Evolutionary conservation across 2,888 invertebrate species (phyloP).

Genomic region (Drosophila ezoana): DNA sequence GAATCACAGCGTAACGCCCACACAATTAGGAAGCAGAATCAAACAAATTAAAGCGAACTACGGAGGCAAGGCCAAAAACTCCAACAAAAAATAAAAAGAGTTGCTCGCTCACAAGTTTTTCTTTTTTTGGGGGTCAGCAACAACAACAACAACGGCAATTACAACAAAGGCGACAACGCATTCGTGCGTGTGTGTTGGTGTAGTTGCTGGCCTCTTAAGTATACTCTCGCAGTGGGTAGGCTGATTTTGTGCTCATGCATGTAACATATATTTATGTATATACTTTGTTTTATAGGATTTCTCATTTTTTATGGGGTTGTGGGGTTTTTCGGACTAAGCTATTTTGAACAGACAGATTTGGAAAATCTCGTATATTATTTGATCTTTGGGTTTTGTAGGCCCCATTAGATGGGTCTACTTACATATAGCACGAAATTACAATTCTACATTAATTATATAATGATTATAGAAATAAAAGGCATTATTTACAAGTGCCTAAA

Average conservation of each 20-base stretch:
- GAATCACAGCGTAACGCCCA: constrained; percentile 70
- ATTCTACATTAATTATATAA: too few species aligned
- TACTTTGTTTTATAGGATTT: too few species aligned
- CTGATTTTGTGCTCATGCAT: constrained; percentile 3
- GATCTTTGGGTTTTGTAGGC: too few species aligned
- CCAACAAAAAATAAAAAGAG: constrained; percentile 29
- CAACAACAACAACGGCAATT: constrained; percentile 19
- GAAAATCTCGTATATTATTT: too few species aligned
- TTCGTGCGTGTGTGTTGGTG: constrained; percentile 29
- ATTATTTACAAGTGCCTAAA: too few species aligned
- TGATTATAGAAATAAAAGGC: too few species aligned
- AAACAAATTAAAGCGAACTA: constrained; percentile 28
- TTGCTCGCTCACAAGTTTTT: constrained; percentile 46
- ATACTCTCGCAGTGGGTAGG: constrained; percentile 30
- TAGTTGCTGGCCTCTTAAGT: constrained; percentile 39
- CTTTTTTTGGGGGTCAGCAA: constrained; percentile 53
- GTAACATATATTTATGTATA: neutral
- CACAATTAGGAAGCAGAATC: constrained; percentile 70
- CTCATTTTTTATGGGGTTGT: too few species aligned
- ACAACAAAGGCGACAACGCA: constrained; percentile 19
- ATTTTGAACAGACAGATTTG: too few species aligned
- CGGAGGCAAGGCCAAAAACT: constrained; percentile 45
- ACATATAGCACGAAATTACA: too few species aligned
- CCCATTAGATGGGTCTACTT: too few species aligned
- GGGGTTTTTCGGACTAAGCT: too few species aligned